Evolutionary conservation across 2,113 vertebrate species (phyloP).

Genomic region (Montifringilla adamsi): DNA sequence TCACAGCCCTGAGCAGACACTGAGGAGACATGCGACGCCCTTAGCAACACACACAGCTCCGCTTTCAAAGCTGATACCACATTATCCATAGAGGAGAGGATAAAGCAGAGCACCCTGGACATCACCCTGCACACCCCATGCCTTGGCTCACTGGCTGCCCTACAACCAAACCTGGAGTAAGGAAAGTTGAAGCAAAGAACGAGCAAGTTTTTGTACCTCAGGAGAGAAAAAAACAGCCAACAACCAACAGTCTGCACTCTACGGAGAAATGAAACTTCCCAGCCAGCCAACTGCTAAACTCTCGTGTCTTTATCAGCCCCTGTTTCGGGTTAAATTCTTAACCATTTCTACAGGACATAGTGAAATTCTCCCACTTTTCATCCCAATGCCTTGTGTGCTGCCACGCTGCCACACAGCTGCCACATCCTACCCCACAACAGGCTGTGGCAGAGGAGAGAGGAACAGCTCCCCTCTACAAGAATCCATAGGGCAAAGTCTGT

Average conservation of each 20-base stretch:
- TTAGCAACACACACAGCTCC: neutral
- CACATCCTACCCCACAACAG: rapidly evolving
- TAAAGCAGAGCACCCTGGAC: neutral
- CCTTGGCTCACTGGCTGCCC: neutral
- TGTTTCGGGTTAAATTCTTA: neutral
- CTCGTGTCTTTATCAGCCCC: neutral
- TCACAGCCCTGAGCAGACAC: neutral
- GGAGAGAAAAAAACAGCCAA: neutral
- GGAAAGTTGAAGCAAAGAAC: neutral
- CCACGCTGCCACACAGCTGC: neutral
- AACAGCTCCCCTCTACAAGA: neutral
- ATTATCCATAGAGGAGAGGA: neutral
- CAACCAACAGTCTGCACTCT: neutral
- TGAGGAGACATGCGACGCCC: neutral
- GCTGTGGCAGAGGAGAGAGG: neutral
- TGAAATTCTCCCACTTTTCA: neutral
- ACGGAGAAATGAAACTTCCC: neutral
- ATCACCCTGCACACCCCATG: neutral
- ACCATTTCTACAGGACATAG: neutral
- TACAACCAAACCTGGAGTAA: neutral
- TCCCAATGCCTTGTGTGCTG: neutral
- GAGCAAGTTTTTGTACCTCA: neutral
- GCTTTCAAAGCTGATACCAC: neutral
- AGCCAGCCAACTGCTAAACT: neutral
- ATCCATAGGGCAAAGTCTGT: neutral